Percentiles rank a stretch among this genome's conserved stretches.
Conservation (phyloP, 2,797 vertebrate genomes). For the Sebastes umbrosus region DNA sequence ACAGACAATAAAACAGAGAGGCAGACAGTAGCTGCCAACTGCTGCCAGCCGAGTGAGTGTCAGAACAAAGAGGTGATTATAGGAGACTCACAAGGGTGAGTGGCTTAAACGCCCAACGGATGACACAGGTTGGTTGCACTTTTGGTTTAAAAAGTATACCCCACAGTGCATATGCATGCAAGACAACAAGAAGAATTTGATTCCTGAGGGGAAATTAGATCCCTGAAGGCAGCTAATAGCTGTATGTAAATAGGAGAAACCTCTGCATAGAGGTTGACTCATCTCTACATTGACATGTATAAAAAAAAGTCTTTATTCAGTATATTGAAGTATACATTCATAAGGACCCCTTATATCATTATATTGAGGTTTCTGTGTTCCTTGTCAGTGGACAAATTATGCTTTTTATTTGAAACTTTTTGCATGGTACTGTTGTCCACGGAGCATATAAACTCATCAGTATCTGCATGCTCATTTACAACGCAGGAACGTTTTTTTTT, state of each 20-base stretch:
- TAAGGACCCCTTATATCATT: too few species aligned
- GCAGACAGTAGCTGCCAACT: conserved; percentile 12
- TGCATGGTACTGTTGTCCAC: not conserved
- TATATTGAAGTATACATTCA: too few species aligned
- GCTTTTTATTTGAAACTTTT: not conserved
- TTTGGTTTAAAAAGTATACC: not conserved
- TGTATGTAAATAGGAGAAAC: not conserved
- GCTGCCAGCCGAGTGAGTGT: conserved; percentile 12
- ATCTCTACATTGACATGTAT: too few species aligned
- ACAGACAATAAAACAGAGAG: conserved; percentile 19
- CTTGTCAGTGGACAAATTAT: too few species aligned
- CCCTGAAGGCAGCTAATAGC: not conserved
- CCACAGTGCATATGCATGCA: not conserved
- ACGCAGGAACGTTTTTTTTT: not conserved
- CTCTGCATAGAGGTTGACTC: too few species aligned
- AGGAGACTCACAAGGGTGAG: not conserved
- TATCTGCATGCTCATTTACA: not conserved
- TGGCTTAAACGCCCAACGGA: not conserved
- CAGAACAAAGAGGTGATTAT: conserved; percentile 29
- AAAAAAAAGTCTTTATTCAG: too few species aligned
- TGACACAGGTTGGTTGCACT: not conserved
- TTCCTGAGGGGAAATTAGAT: not conserved
- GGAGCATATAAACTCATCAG: not conserved
- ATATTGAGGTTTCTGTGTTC: too few species aligned
- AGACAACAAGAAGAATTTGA: not conserved